Evolutionary conservation across 2,113 vertebrate species (phyloP), one percentile per base, ranked within the genome.

Genomic region (Hipposideros armiger): DNA sequence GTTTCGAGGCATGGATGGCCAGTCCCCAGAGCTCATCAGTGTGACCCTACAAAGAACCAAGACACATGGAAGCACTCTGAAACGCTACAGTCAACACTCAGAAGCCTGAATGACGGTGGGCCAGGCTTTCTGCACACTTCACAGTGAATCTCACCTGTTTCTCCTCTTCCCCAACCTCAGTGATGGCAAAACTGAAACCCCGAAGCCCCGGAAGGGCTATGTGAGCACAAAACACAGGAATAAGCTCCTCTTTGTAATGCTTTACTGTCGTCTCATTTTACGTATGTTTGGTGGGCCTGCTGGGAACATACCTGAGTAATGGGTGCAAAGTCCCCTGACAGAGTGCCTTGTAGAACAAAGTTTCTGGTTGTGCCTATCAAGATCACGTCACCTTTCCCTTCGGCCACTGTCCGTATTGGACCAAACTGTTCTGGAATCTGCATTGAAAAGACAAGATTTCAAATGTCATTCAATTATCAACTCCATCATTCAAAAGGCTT

Each of bases 1-100:
- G 98, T 96, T 99, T 99, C 42, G 98, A 98, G 72, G 99, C 99
- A 85, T 99, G 99, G 22, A 99, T 97, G n/a, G 99, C 99, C 97
- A 99, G 98, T 73, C 99, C 99, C 99, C 99, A 99, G 7, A 99
- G 98, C 97, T 99, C 99, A 94, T 99, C 99, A 0, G 99, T 99
- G 97, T 99, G 99, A 90, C 99, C 99, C 99, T 99, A 93, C 5
- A 91, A 24, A 94, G 72, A 93, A 78, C 2, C 69, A 3, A 67
- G 80, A 80, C 64, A 77, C 2, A 81, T 0, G 2, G 56, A 54
- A 0, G 72, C 2, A 11, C n/a, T 40, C 88, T 66, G 70, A 76
- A 83, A 58, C 2, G 20, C 26, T 0, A 4, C 4, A 1, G 5
- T 0, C 28, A 0, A 2, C 32, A 4, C 40, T 4, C 0, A 1